These are phyloP conservation scores for Pristionchus mayeri DNA, from an alignment of 2,888 invertebrate genomes.

Conservation along the genomic window DNA sequence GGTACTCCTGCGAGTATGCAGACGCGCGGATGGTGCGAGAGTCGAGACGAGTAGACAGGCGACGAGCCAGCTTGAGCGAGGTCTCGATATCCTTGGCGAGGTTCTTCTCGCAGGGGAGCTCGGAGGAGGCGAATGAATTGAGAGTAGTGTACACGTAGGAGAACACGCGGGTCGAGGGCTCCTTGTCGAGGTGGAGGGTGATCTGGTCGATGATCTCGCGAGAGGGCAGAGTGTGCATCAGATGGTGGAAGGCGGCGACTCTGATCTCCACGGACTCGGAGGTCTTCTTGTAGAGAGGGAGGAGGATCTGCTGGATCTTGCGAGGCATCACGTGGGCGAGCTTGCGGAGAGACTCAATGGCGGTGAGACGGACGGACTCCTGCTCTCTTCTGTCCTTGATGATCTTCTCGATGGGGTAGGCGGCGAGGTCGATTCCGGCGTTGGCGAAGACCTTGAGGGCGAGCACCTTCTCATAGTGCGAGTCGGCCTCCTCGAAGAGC, in stretches of 20 bases:
- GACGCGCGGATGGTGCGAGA: constrained; percentile 60
- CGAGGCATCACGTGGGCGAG: constrained; percentile 55
- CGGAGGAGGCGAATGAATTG: constrained; percentile 60
- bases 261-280: constrained; percentile 66
- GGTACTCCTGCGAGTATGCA: constrained; percentile 58
- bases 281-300: constrained; percentile 70
- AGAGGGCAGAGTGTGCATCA: constrained; percentile 66
- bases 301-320: constrained; percentile 68
- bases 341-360: constrained; percentile 71
- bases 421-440: constrained; percentile 68
- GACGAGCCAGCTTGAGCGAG: constrained; percentile 56
- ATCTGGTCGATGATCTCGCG: constrained; percentile 67
- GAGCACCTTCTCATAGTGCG: constrained; percentile 68
- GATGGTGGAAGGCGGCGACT: constrained; percentile 66
- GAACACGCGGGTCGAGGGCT: constrained; percentile 66
- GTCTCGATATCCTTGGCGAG: constrained; percentile 46
- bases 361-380: constrained; percentile 65
- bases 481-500: constrained; percentile 57
- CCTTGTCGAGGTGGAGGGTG: constrained; percentile 60
- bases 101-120: constrained; percentile 62
- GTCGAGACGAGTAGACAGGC: constrained; percentile 57
- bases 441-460: constrained; percentile 73
- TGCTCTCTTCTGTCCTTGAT: constrained; percentile 62
- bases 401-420: constrained; percentile 72
- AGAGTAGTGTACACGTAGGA: constrained; percentile 66